These are phyloP conservation scores for Seriola dumerili DNA, from an alignment of 2,113 vertebrate genomes.

Conservation along the genomic window DNA sequence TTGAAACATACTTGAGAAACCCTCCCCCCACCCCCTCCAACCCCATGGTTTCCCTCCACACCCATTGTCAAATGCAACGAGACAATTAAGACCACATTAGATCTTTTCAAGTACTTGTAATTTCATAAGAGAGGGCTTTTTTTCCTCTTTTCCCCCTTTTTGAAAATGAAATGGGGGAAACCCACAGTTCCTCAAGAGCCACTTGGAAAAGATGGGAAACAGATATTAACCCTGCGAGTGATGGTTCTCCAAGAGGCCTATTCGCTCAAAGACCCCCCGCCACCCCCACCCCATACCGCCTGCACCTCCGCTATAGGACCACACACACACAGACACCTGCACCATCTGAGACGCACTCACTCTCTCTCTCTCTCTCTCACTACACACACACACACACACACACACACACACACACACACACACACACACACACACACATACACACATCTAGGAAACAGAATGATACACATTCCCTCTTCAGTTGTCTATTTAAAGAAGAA, in stretches of 20 bases:
- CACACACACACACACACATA: slow-evolving; percentile 31
- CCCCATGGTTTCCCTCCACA: slow-evolving; percentile 65
- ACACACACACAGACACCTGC: slow-evolving; percentile 82
- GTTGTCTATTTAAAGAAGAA: slow-evolving; percentile 58
- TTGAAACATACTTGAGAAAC: slow-evolving; percentile 81
- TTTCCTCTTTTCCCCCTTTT: slow-evolving; percentile 48
- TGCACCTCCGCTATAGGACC: slow-evolving; percentile 75
- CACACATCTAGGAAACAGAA: slow-evolving; percentile 39
- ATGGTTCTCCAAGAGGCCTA: slow-evolving; percentile 81
- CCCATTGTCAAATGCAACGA: slow-evolving; percentile 78
- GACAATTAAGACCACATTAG: slow-evolving; percentile 89
- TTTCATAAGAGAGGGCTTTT: slow-evolving; percentile 84
- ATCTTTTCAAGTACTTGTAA: slow-evolving; percentile 88
- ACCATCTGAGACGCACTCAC: slow-evolving; percentile 42
- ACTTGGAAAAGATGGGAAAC: slow-evolving; percentile 86
- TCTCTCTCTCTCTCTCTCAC: neutral
- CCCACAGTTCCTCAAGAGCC: slow-evolving; percentile 82
- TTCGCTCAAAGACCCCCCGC: slow-evolving; percentile 57
- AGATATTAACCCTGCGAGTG: slow-evolving; percentile 84
- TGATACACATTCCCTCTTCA: slow-evolving; percentile 22
- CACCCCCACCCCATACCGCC: slow-evolving; percentile 13
- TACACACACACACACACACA: slow-evolving; percentile 75
- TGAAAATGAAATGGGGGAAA: slow-evolving; percentile 78
- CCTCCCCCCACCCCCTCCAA: slow-evolving; percentile 43
- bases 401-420: slow-evolving; percentile 55